Percentiles rank a stretch among this genome's conserved stretches.
Conservation (phyloP, 2,797 vertebrate genomes). For the Tragelaphus oryx region DNA sequence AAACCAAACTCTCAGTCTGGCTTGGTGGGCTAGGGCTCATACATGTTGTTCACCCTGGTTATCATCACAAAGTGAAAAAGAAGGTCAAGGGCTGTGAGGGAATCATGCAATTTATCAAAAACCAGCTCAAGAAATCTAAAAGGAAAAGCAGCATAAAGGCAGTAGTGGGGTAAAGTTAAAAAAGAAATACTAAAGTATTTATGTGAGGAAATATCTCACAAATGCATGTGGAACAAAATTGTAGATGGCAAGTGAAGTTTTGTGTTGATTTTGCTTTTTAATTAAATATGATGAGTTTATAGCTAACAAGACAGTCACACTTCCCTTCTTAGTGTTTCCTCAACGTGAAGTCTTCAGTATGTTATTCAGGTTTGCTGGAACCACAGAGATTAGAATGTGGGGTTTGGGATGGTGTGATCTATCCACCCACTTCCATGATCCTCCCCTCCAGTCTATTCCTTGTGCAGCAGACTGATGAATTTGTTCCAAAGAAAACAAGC, state of each 20-base stretch:
- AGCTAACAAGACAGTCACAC: neutral
- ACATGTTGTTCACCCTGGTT: neutral
- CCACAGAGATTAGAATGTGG: neutral
- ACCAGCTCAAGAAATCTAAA: neutral
- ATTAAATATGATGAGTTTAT: neutral
- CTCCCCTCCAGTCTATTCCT: neutral
- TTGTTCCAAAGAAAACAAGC: neutral
- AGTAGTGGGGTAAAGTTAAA: neutral
- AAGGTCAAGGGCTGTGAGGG: neutral
- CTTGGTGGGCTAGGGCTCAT: neutral
- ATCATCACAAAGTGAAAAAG: neutral
- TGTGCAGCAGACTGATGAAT: neutral
- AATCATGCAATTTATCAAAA: neutral
- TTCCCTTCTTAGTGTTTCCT: neutral
- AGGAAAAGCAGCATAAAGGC: neutral
- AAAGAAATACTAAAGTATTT: neutral
- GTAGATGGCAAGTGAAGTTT: neutral
- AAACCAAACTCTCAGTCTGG: rapidly evolving
- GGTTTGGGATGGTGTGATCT: neutral
- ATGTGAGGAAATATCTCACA: neutral
- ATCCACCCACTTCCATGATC: neutral
- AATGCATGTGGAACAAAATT: neutral
- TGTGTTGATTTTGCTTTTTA: neutral
- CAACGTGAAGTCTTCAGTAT: neutral
- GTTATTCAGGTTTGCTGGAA: neutral